These are phyloP conservation scores for Therioaphis trifolii DNA, from an alignment of 2,888 invertebrate species.

Conservation along the genomic window DNA sequence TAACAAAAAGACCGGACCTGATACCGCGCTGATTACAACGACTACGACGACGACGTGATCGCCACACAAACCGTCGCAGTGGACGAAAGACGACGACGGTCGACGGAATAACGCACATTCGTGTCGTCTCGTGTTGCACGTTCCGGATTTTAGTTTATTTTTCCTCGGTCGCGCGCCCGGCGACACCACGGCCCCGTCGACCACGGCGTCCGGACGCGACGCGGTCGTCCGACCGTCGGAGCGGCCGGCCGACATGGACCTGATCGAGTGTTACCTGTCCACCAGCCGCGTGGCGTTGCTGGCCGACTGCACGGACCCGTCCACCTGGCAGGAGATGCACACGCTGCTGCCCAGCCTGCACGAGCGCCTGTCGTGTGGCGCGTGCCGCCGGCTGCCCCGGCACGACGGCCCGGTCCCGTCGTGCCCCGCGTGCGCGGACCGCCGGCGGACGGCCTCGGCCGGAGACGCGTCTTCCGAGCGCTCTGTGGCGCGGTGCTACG, in stretches of 20 bases:
- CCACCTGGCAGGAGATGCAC: slow-evolving; percentile 69
- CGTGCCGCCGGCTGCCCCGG: slow-evolving; percentile 86
- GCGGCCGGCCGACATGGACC: slow-evolving; percentile 14
- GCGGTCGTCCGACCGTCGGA: too few species aligned
- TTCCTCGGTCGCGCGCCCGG: too few species aligned
- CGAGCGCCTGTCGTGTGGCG: slow-evolving; percentile 88
- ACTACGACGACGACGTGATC: slow-evolving; percentile 70
- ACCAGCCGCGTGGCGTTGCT: slow-evolving; percentile 78
- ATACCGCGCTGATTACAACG: not conserved
- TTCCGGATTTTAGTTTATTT: too few species aligned
- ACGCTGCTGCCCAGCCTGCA: slow-evolving; percentile 79
- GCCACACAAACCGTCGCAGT: too few species aligned
- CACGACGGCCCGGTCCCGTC: too few species aligned
- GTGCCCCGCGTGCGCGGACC: too few species aligned
- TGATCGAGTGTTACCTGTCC: not conserved
- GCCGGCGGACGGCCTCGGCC: too few species aligned
- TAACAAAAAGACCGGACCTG: not conserved
- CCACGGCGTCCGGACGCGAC: too few species aligned
- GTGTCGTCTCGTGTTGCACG: too few species aligned
- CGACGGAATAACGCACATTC: not conserved
- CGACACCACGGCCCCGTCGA: too few species aligned
- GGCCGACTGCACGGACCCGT: slow-evolving; percentile 76
- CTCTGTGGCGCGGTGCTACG: slow-evolving; percentile 87
- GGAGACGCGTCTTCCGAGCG: slow-evolving; percentile 79
- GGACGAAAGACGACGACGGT: too few species aligned